Evolutionary conservation across 2,797 vertebrate species (phyloP).

Genomic region (Alfaro cultratus): DNA sequence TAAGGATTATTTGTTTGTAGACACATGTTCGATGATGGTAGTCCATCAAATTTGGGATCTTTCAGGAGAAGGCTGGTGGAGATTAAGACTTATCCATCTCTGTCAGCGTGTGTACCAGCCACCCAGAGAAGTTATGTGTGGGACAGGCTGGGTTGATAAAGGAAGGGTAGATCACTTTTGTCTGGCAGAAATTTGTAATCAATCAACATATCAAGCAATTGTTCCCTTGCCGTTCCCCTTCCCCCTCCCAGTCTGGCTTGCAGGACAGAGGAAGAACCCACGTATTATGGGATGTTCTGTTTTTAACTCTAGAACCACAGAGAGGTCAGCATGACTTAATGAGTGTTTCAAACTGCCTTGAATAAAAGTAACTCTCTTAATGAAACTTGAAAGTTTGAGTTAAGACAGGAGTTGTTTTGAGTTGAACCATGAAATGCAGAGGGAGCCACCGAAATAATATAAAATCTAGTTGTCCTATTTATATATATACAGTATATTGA

Average conservation of each 20-base stretch:
- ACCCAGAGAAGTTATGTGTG: constrained; percentile 88
- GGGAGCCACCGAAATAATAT: background rate
- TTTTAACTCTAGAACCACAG: background rate
- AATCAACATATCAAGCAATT: constrained; percentile 88
- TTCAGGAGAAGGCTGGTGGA: constrained; percentile 90
- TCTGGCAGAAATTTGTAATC: constrained; percentile 97
- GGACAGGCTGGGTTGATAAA: constrained; percentile 77
- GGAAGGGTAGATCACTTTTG: constrained; percentile 79
- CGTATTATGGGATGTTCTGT: background rate
- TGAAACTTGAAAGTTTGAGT: background rate
- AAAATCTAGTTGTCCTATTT: background rate
- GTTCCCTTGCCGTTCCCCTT: background rate
- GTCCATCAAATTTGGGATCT: constrained; percentile 92
- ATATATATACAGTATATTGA: background rate
- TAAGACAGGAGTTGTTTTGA: background rate
- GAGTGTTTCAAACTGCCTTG: background rate
- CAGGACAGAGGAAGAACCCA: background rate
- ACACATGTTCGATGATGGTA: constrained; percentile 87
- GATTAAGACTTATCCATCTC: constrained; percentile 92
- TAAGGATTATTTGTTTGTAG: constrained; percentile 83
- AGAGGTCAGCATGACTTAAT: background rate
- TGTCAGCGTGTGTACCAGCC: constrained; percentile 92
- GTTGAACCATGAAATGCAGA: background rate
- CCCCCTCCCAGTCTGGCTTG: constrained; percentile 52
- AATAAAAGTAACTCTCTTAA: background rate